Base-by-base conservation (phyloP, 2,113 vertebrate genomes). In the Petroica traversi region DNA sequence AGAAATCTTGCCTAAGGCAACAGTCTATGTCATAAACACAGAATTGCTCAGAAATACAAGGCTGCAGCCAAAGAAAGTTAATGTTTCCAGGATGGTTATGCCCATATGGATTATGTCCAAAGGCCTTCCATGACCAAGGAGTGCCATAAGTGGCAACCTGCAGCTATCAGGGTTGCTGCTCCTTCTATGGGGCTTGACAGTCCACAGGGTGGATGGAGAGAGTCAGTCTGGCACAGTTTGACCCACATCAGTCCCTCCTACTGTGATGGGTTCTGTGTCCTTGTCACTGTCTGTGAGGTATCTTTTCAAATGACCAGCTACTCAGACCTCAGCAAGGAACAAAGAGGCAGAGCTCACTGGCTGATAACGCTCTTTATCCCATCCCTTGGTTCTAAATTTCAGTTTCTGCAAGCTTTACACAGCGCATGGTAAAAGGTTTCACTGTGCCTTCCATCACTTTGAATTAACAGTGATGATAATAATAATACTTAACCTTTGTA, bases 401-500 rank as follows among this genome's bases (percentile, higher is more conserved):
- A 28, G 57, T 77, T 94, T 95, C 88, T 90, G 31, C 52, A 90
- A 71, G 79, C 43, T 92, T 90, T 80, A 67, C 34, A 22, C 25
- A 29, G 68, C 25, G 48, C 68, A 24, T 57, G n/a, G 34, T 59
- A 80, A 77, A 59, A 88, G 43, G 75, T 93, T 92, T 93, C 85
- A 67, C 79, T 67, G 49, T 83, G 36, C 36, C 55, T 93, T 86
- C 82, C 61, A 86, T 92, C 75, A 78, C 48, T 72, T 67, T 81
- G 85, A 93, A 92, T 84, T 95, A 96, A 88, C 20, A 77, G 33
- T 41, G 61, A 74, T 41, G 61, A 74, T 86, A 84, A 92, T 74
- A 92, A 91, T 84, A 88, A 92, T 25, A 18, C 45, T 95, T 93
- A 95, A 94, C 72, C 68, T 96, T 94, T 84, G 85, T 14, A 48